phyloP scores from a whole-genome alignment of 2,888 invertebrate species.

The Diarsia brunnea region DNA sequence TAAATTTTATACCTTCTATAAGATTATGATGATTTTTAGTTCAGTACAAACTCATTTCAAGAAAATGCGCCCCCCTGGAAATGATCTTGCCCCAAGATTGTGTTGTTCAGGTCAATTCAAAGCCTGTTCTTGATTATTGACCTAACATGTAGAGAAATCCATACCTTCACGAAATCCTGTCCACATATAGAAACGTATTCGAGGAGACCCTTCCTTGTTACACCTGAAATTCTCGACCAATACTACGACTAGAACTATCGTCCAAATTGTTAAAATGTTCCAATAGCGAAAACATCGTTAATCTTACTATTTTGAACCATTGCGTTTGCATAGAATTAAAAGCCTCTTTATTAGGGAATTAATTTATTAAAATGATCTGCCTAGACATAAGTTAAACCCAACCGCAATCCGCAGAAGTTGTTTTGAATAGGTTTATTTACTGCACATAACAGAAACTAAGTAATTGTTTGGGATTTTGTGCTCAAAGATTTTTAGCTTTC shows the following conservation, averaged over 20 bases:
- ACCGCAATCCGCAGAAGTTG: slow-evolving; percentile 44
- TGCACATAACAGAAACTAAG: not conserved
- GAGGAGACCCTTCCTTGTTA: not conserved
- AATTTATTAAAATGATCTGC: not conserved
- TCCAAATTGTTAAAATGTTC: not conserved
- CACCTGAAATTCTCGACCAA: not conserved
- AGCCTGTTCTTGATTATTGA: not conserved
- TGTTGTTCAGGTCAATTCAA: too few species aligned
- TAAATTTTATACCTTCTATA: too few species aligned
- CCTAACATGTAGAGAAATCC: not conserved
- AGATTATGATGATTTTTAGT: too few species aligned
- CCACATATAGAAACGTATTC: not conserved
- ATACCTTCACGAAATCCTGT: not conserved
- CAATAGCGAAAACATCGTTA: not conserved
- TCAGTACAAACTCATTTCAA: too few species aligned
- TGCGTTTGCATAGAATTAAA: not conserved
- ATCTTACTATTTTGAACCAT: not conserved
- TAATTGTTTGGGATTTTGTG: slow-evolving; percentile 36
- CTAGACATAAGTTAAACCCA: slow-evolving; percentile 5
- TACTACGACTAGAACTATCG: not conserved
- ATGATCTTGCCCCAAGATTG: not conserved
- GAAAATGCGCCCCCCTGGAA: not conserved
- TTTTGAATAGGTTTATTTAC: slow-evolving; percentile 33
- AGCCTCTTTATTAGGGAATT: not conserved
- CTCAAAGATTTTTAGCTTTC: slow-evolving; percentile 31